A percentile compares a stretch with the other conserved stretches of the same genome.
Evolutionary conservation across 2,113 vertebrate genomes (phyloP).

Genomic region (Paratilapia polleni): DNA sequence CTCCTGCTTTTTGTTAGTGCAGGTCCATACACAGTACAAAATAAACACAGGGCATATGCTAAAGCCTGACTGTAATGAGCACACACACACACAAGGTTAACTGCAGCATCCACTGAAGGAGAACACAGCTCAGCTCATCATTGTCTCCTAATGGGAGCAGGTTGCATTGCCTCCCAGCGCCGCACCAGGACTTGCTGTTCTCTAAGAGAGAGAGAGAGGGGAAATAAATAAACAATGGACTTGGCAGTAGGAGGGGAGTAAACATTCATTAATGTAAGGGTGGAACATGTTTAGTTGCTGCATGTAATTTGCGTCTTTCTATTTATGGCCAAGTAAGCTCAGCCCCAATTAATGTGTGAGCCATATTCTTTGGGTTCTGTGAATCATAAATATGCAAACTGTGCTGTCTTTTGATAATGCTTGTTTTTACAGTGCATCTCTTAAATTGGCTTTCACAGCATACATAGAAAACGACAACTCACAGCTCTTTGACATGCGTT

Average conservation of each 20-base stretch:
- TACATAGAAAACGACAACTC: slow-evolving; percentile 35
- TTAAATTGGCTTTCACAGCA: slow-evolving; percentile 55
- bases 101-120: slow-evolving; percentile 42
- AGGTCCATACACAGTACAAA: slow-evolving; percentile 25
- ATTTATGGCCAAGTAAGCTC: slow-evolving; percentile 54
- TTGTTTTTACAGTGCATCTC: slow-evolving; percentile 45
- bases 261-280: slow-evolving; percentile 58
- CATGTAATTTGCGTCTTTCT: slow-evolving; percentile 61
- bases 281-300: slow-evolving; percentile 48
- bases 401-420: slow-evolving; percentile 40
- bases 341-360: slow-evolving; percentile 56
- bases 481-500: slow-evolving; percentile 48
- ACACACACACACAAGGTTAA: slow-evolving; percentile 47
- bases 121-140: slow-evolving; percentile 60
- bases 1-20: slow-evolving; percentile 8
- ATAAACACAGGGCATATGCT: slow-evolving; percentile 45
- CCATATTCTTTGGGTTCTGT: slow-evolving; percentile 34
- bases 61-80: slow-evolving; percentile 45
- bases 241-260: not conserved
- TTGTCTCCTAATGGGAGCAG: slow-evolving; percentile 59
- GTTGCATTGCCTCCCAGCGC: slow-evolving; percentile 41
- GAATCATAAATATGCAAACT: slow-evolving; percentile 67
- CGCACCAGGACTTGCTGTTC: slow-evolving; percentile 3
- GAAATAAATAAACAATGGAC: slow-evolving; percentile 55
- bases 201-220: not conserved